phyloP scores from a whole-genome alignment of 2,888 invertebrate genomes.

The Trachelus stipa region DNA sequence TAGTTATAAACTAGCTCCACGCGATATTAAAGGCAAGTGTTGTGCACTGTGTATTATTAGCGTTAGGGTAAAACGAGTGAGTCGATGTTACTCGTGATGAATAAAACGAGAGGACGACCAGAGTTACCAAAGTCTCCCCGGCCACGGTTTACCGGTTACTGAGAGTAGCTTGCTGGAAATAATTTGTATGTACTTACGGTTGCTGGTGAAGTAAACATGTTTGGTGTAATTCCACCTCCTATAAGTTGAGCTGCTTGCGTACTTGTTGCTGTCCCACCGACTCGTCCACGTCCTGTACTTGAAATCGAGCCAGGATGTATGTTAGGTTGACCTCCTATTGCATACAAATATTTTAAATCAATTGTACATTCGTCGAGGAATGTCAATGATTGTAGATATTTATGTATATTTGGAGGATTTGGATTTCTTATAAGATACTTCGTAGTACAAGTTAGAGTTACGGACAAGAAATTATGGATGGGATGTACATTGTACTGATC shows the following conservation, averaged over 20 bases:
- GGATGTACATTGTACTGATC: background rate
- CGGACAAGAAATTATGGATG: background rate
- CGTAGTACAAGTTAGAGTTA: background rate
- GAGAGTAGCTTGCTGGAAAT: slow-evolving; percentile 42
- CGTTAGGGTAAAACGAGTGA: background rate
- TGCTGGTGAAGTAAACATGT: slow-evolving; percentile 71
- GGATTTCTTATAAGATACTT: background rate
- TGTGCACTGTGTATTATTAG: background rate
- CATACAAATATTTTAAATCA: slow-evolving; percentile 27
- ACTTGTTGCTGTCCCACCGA: slow-evolving; percentile 72
- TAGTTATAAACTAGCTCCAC: background rate
- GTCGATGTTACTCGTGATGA: background rate
- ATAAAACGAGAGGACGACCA: background rate
- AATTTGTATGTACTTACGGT: slow-evolving; percentile 56
- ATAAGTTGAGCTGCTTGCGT: slow-evolving; percentile 74
- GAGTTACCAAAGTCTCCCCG: background rate
- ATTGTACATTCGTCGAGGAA: background rate
- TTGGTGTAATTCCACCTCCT: slow-evolving; percentile 79
- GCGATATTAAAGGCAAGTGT: background rate
- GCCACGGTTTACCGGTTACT: slow-evolving; percentile 3
- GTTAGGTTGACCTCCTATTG: slow-evolving; percentile 70
- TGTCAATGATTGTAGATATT: slow-evolving; percentile 11
- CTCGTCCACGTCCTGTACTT: slow-evolving; percentile 73
- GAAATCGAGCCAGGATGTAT: slow-evolving; percentile 75
- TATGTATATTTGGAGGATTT: slow-evolving; percentile 3